phyloP scores from a whole-genome alignment of 2,113 vertebrate species.

The Cyprinus carpio region DNA sequence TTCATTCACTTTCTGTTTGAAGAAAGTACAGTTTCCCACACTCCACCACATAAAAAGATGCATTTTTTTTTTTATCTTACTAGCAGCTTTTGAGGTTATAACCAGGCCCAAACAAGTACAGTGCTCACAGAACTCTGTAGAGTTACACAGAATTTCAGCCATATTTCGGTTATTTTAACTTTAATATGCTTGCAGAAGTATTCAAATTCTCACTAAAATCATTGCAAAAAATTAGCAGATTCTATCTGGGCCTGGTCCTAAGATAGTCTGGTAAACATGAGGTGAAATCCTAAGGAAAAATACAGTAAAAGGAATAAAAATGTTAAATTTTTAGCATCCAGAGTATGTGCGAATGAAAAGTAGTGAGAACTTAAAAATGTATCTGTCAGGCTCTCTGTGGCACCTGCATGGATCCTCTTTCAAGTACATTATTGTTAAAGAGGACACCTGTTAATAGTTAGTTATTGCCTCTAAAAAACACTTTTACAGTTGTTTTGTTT shows the following conservation, averaged over 20 bases:
- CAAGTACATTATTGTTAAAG: neutral
- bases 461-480: neutral
- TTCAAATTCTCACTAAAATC: neutral
- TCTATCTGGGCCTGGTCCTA: no score
- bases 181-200: neutral
- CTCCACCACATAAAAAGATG: neutral
- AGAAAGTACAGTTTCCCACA: slow-evolving; percentile 19
- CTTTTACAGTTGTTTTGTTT: neutral
- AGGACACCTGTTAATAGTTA: neutral
- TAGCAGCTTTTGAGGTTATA: neutral
- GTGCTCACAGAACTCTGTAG: neutral
- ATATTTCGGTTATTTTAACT: neutral
- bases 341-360: neutral
- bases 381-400: neutral
- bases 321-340: neutral
- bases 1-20: slow-evolving; percentile 39
- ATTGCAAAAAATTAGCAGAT: neutral
- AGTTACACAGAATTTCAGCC: neutral
- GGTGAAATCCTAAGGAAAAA: neutral
- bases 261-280: neutral
- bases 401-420: neutral
- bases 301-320: neutral
- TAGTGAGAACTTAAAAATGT: neutral
- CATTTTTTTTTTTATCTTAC: neutral
- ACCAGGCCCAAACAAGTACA: neutral